A percentile compares a stretch with the other conserved stretches of the same genome.
These are phyloP conservation scores for Trachelus iudaicus DNA, from an alignment of 2,888 invertebrate species.

Conservation along the genomic window DNA sequence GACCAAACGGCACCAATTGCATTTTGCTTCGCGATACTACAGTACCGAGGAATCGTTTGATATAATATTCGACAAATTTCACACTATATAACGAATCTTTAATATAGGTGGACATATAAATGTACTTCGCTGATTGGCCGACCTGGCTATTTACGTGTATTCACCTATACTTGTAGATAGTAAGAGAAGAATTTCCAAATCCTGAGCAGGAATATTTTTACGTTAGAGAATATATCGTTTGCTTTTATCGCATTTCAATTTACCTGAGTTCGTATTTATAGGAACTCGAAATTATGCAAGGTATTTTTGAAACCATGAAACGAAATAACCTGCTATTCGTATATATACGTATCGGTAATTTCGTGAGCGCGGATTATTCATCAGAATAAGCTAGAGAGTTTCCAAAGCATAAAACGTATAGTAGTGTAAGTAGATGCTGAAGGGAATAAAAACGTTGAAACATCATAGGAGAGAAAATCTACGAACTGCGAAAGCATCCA, in stretches of 20 bases:
- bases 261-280: not conserved
- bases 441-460: not conserved
- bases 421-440: not conserved
- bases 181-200: not conserved
- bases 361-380: not conserved
- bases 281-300: not conserved
- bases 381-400: not conserved
- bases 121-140: not conserved
- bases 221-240: not conserved
- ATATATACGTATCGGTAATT: too few relatives aligned
- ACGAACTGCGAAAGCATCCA: not conserved
- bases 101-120: not conserved
- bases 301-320: too few relatives aligned
- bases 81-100: not conserved
- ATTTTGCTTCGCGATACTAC: conserved; percentile 1
- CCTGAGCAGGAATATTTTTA: not conserved
- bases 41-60: not conserved
- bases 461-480: not conserved
- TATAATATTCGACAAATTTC: not conserved
- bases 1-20: conserved; percentile 10
- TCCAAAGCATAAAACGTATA: not conserved
- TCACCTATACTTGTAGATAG: not conserved
- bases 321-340: not conserved
- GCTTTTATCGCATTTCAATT: not conserved
- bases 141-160: not conserved